Base-by-base conservation (phyloP, 2,888 invertebrate species). In the Leucophora obtusa region DNA sequence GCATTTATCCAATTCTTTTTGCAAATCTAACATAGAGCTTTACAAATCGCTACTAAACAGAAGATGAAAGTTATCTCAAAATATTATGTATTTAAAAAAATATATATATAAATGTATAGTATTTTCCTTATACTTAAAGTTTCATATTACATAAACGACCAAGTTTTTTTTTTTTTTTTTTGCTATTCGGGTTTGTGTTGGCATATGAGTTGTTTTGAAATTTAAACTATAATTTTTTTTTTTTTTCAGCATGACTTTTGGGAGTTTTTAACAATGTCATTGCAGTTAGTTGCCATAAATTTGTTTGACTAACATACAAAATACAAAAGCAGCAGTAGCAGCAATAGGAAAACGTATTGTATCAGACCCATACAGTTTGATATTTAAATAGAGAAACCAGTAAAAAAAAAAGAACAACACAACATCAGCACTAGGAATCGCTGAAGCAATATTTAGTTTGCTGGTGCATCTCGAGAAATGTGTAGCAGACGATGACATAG, bases 191-290 rank as follows among this genome's bases (percentile, higher is more conserved):
- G 54, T 28, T 43, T 65, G 17, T 77, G 65, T 38, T 76, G 77
- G 77, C 77, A 69, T 73, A 69, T 69, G 58, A 69, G 58, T 3
- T 79, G 68, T 73, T 77, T 77, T 59, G 59, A 35, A 73, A 73
- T 81, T 65, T 54, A 72, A 81, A 73, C 69, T 73, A 35, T 73
- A 65, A 69, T 53, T 58, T 63, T 69, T 60, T 80, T 11, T n/a
- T n/a, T n/a, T 63, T 60, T 80, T 11, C 72, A 62, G 59, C 63
- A 63, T 77, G 80, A 73, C 80, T 77, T 81, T 81, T 81, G 80
- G 80, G 80, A 81, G 80, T 81, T 81, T 81, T 81, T 77, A 72
- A 73, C 73, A 77, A 73, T 81, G 80, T 81, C 80, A 77, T 73
- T 73, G 72, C 80, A 77, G 80, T 81, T 81, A 62, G 77, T 77